Base-by-base conservation (phyloP, 2,113 vertebrate species). In the Sprattus sprattus region DNA sequence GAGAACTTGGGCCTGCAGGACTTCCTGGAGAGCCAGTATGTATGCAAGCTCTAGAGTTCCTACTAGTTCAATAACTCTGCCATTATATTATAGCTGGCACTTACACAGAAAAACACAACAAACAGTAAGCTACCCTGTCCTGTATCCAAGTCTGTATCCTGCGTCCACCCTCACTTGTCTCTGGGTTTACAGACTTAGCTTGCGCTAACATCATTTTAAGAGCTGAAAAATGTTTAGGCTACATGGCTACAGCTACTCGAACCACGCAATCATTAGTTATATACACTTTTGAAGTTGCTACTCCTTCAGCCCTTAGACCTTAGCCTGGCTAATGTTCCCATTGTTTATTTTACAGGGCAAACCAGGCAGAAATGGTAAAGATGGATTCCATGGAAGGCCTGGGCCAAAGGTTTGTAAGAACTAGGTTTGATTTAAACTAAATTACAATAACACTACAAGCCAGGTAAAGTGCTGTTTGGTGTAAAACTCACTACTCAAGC, bases 341-440 rank as follows among this genome's bases (percentile, higher is more conserved):
- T 83, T 81, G 0, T 92, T 92, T 50, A 11, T 88, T 71, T 86
- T 67, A 86, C 89, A 99, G 98, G 98, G 98, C 81, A 91, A 94
- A 81, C 93, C 95, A 90, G 98, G 98, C 84, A 95, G 94, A 92
- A 93, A 93, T 85, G 98, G 98, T 85, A 97, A 97, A 60, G 95
- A 96, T 91, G 97, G 98, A 82, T 87, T 94, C 91, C 94, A 95
- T 0, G 98, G 97, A 87, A 95, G 57, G 85, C 91, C 92, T 89
- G 98, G 98, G 89, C 93, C 95, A 93, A 99, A 99, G 97, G 98
- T 99, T 89, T 85, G 93, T 88, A 91, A 83, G 52, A 28, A 86
- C 32, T 52, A 47, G 86, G 60, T 88, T 82, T 83, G 54, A 45
- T 67, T 39, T 49, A 67, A 45, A 22, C 44, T 4, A 7, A 71